A percentile compares a stretch with the other conserved stretches of the same genome.
Evolutionary conservation across 2,888 invertebrate genomes (phyloP).

Genomic region (Rhopalosiphum nymphaeae): DNA sequence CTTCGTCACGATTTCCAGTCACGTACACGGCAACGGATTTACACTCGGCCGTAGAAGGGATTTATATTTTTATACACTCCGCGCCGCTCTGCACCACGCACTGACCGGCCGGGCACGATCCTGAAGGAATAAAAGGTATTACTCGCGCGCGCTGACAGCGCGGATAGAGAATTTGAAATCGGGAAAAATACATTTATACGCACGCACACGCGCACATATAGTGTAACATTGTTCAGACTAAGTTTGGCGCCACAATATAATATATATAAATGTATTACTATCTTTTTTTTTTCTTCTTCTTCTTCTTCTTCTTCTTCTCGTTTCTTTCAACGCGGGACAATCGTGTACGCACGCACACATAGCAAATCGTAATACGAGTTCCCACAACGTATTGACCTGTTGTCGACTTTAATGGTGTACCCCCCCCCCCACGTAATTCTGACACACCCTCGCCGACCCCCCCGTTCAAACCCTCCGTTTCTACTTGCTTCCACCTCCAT

Average conservation of each 20-base stretch:
- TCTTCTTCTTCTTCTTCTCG: constrained; percentile 18
- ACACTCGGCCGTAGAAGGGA: constrained; percentile 61
- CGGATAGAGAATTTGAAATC: constrained; percentile 33
- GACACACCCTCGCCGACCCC: neutral
- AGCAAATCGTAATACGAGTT: constrained; percentile 55
- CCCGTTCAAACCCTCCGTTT: constrained; percentile 40
- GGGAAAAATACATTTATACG: constrained; percentile 32
- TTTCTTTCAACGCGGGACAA: constrained; percentile 40
- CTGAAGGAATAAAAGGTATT: constrained; percentile 61
- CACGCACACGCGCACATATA: neutral
- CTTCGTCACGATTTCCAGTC: constrained; percentile 65
- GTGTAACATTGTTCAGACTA: constrained; percentile 55
- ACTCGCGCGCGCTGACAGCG: neutral
- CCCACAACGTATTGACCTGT: constrained; percentile 61
- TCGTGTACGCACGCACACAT: constrained; percentile 11
- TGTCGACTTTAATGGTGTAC: constrained; percentile 58
- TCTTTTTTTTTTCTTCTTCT: constrained; percentile 1
- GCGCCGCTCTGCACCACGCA: neutral
- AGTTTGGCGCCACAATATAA: constrained; percentile 59
- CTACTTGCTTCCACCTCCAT: constrained; percentile 40
- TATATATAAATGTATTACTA: neutral
- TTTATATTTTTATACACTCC: constrained; percentile 46
- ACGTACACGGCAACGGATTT: constrained; percentile 62
- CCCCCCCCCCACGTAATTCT: neutral
- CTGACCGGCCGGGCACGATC: constrained; percentile 51